These are phyloP conservation scores for Periophthalmodon schlosseri DNA, from an alignment of 2,113 vertebrate genomes.

Conservation along the genomic window DNA sequence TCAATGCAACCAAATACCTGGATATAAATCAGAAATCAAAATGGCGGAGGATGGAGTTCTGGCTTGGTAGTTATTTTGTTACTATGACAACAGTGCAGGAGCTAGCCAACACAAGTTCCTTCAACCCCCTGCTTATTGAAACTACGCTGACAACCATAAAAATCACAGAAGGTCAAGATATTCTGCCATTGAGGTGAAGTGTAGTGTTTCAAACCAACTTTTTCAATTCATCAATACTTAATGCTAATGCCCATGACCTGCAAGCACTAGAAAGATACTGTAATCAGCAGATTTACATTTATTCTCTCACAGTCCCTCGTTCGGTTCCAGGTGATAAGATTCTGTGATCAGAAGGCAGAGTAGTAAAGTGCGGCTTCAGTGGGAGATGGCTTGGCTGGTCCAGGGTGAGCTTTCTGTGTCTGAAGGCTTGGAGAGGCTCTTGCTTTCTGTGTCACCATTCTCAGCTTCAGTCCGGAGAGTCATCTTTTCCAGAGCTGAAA, in stretches of 20 bases:
- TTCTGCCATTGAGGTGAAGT: background rate
- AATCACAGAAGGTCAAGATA: background rate
- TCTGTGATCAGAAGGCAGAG: conserved; percentile 3
- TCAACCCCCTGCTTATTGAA: background rate
- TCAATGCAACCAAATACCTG: background rate
- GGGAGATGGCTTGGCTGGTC: background rate
- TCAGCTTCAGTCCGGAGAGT: conserved; percentile 81
- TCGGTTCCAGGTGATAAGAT: conserved; percentile 11
- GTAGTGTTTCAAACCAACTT: background rate
- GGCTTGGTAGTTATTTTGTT: background rate
- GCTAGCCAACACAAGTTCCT: background rate
- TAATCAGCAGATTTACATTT: background rate
- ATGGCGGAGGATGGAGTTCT: background rate
- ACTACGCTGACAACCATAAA: background rate
- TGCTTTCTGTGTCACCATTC: conserved; percentile 86
- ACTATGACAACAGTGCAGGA: background rate
- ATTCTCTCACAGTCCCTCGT: background rate
- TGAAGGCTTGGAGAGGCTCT: conserved; percentile 76
- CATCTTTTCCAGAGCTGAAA: conserved; percentile 88
- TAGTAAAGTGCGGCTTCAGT: background rate
- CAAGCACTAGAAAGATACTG: background rate
- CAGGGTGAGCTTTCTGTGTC: conserved; percentile 81
- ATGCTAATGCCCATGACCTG: background rate
- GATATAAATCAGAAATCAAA: background rate
- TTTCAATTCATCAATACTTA: background rate